Evolutionary conservation across 2,797 vertebrate genomes (phyloP).

Genomic region (Aotus griseimembra): DNA sequence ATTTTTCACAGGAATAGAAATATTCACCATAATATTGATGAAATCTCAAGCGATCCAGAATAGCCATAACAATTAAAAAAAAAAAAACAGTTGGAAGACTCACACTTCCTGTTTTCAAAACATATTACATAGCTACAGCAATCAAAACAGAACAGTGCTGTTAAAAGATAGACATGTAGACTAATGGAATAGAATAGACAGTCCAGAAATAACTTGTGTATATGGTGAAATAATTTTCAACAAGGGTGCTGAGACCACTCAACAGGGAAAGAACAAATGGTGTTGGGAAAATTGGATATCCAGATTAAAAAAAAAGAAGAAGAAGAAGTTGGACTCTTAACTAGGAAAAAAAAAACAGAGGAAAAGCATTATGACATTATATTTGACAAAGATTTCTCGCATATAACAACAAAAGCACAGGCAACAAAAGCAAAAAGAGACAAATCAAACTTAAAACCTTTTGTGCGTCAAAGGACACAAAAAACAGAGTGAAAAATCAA

Average conservation of each 20-base stretch:
- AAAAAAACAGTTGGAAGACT: background rate
- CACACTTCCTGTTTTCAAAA: background rate
- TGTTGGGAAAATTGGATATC: background rate
- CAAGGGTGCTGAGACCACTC: background rate
- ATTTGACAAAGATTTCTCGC: too few relatives aligned
- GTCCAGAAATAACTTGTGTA: background rate
- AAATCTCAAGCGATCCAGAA: background rate
- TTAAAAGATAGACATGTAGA: background rate
- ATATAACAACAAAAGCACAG: too few relatives aligned
- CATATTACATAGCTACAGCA: background rate
- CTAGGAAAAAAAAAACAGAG: background rate
- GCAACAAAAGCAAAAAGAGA: background rate
- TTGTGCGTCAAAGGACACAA: background rate
- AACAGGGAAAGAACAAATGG: background rate
- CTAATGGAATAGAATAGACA: background rate
- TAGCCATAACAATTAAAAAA: background rate
- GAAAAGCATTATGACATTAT: background rate
- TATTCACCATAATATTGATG: background rate
- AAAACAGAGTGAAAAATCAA: background rate
- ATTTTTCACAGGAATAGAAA: background rate
- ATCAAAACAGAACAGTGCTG: background rate
- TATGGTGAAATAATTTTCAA: background rate
- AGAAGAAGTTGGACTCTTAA: background rate
- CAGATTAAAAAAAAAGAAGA: background rate
- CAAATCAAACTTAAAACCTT: background rate